These are phyloP conservation scores for Heterocephalus glaber DNA, from an alignment of 2,113 vertebrate genomes.

Conservation along the genomic window DNA sequence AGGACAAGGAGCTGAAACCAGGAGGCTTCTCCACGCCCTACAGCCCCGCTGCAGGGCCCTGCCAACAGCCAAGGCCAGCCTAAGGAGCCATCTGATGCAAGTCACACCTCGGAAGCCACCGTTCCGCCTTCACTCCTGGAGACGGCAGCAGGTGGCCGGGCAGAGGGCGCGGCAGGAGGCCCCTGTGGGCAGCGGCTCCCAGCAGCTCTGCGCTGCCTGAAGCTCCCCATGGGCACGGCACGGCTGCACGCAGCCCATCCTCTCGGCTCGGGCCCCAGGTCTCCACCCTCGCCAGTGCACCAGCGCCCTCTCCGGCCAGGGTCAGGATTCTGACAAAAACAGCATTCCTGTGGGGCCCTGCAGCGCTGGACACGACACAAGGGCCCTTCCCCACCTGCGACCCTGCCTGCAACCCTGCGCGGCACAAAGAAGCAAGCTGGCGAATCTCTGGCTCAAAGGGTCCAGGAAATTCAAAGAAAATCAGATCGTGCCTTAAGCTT, in stretches of 20 bases:
- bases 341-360: background rate
- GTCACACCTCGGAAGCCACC: constrained; percentile 83
- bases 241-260: background rate
- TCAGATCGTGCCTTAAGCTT: constrained; percentile 51
- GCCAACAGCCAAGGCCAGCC: background rate
- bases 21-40: accelerated
- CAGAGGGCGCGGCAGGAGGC: constrained; percentile 80
- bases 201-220: too few relatives aligned
- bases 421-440: constrained; percentile 30
- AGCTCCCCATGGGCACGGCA: too few relatives aligned
- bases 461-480: constrained; percentile 21
- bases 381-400: constrained; percentile 41
- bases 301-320: background rate
- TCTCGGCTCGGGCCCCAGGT: background rate
- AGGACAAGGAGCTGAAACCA: background rate
- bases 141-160: constrained; percentile 85
- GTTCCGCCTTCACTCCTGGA: constrained; percentile 84
- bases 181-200: constrained; percentile 64
- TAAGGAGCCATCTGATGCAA: constrained; percentile 68
- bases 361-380: background rate
- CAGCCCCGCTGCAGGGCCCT: too few relatives aligned
- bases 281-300: background rate
- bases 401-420: background rate
- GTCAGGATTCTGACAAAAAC: constrained; percentile 40
- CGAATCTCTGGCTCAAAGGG: constrained; percentile 40